These are phyloP conservation scores for Mustela nigripes DNA, from an alignment of 2,113 vertebrate genomes.

Conservation along the genomic window DNA sequence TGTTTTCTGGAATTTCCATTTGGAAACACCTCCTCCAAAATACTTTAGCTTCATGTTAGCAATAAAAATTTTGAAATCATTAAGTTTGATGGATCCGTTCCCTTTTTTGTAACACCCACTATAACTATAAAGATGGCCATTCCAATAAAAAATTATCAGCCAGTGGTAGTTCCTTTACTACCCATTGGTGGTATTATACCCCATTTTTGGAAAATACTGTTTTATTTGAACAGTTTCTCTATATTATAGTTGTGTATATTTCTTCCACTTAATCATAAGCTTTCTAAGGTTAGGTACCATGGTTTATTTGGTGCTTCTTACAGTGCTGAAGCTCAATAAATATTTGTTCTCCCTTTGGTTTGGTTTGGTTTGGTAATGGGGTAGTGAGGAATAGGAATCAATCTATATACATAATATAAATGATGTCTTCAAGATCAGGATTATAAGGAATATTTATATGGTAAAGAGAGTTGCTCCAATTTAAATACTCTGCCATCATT, in stretches of 20 bases:
- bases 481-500: not conserved
- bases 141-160: not conserved
- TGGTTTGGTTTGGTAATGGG: constrained; percentile 41
- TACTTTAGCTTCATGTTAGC: not conserved
- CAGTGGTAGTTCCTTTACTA: not conserved
- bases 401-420: not conserved
- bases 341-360: constrained; percentile 27
- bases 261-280: not conserved
- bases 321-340: not conserved
- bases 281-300: not conserved
- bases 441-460: not conserved
- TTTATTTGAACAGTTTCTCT: constrained; percentile 35
- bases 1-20: constrained; percentile 36
- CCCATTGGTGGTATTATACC: not conserved
- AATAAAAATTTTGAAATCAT: constrained; percentile 7
- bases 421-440: not conserved
- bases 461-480: not conserved
- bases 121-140: not conserved
- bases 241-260: not conserved
- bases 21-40: not conserved
- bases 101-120: not conserved
- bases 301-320: not conserved
- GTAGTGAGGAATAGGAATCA: not conserved
- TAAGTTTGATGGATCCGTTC: constrained; percentile 1
- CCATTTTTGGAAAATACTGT: constrained; percentile 11